Base-by-base conservation (phyloP, 2,113 vertebrate species). In the Anser brachyrhynchus region DNA sequence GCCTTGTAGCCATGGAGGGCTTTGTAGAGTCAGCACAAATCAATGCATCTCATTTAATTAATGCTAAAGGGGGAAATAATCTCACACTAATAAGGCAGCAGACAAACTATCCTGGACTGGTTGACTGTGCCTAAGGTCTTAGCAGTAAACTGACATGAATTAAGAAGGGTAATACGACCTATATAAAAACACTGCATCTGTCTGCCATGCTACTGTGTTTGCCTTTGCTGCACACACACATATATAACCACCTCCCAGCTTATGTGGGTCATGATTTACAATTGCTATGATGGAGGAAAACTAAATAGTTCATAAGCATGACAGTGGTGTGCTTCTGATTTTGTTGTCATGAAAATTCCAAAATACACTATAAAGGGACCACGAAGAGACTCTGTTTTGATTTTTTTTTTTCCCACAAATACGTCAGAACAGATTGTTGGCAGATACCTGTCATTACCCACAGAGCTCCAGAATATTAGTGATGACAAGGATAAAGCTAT, bases 1-100 rank as follows among this genome's bases (percentile, higher is more conserved):
- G 84, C 94, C 96, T 77, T 91, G 41, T 54, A 96, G 96, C 87
- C 89, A 96, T 81, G 89, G 64, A 97, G 62, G 84, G 74, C 87
- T 97, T 89, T 82, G 89, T 94, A 84, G 73, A 97, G 82, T 97
- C 95, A 96, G 95, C 91, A 94, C 75, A 95, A 96, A 96, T 97
- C 91, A 96, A 89, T 97, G 87, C 65, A 89, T 95, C 84, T 96
- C 96, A 96, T 96, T 97, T 97, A 97, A 97, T 97, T 93, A 96
- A 96, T 93, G 90, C 96, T 97, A 95, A 97, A 94, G 89, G 92
- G 93, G 75, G 80, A 96, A 97, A 92, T 97, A 97, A 97, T 96
- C 93, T 97, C 93, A 91, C 83, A 95, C 91, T 97, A 97, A 97
- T 92, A 93, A 97, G 93, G 89, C 88, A 95, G 93, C 91, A 96